Evolutionary conservation across 1,140 invertebrate genomes (phyloP).

Genomic region (Leptonema lineaticorne): DNA sequence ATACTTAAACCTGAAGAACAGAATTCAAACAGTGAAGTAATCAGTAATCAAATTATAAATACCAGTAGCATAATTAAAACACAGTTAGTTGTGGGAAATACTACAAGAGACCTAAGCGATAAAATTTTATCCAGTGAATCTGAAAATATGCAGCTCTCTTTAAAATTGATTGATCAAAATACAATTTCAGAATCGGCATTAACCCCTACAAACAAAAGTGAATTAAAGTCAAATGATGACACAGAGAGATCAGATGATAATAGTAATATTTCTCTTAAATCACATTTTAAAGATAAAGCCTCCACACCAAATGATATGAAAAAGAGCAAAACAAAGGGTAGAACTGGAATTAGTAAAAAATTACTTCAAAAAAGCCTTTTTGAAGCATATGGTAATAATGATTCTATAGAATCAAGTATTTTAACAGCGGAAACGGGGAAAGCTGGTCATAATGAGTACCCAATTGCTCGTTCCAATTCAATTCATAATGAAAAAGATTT

Average conservation of each 20-base stretch:
- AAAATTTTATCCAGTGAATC: slow-evolving; percentile 15
- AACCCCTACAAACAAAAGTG: slow-evolving; percentile 7
- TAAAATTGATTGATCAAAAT: slow-evolving; percentile 2
- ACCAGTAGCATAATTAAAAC: background rate
- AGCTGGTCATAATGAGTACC: background rate
- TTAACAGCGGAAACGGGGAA: background rate
- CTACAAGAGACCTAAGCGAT: background rate
- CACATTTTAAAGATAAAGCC: background rate
- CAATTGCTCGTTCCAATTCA: background rate
- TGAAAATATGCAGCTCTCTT: slow-evolving; percentile 1
- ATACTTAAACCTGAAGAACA: background rate
- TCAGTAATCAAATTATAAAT: background rate
- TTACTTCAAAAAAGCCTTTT: background rate
- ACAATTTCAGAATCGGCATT: slow-evolving; percentile 21
- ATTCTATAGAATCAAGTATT: slow-evolving; percentile 10
- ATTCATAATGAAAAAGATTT: background rate
- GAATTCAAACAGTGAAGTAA: background rate
- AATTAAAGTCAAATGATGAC: slow-evolving; percentile 2
- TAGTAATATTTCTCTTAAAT: background rate
- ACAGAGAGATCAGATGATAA: background rate
- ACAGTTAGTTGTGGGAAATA: background rate
- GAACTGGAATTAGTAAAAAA: slow-evolving; percentile 11
- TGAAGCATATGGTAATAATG: background rate
- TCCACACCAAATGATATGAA: slow-evolving; percentile 5
- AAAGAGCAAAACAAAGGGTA: slow-evolving; percentile 30